Percentiles rank a stretch among this genome's conserved stretches.
These are phyloP conservation scores for Dione vanillae DNA, from an alignment of 2,888 invertebrate species.

Conservation along the genomic window DNA sequence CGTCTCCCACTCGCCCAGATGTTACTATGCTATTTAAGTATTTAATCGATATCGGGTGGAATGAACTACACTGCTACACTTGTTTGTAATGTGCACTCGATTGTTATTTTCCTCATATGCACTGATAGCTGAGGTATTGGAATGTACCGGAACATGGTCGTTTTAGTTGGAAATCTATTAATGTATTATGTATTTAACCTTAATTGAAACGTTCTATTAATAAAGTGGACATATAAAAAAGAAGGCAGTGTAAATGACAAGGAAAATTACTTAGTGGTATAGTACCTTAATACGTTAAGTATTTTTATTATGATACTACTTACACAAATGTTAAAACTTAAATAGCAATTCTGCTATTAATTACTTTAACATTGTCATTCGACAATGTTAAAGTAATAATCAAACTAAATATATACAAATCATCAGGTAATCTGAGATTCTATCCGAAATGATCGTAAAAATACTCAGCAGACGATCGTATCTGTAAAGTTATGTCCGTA, in stretches of 20 bases:
- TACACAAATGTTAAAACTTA: not conserved
- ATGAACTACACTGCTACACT: slow-evolving; percentile 45
- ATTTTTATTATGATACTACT: not conserved
- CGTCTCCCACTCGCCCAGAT: slow-evolving; percentile 45
- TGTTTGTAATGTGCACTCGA: slow-evolving; percentile 22
- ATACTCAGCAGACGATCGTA: slow-evolving; percentile 32
- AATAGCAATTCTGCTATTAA: no score
- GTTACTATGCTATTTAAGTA: slow-evolving; percentile 45
- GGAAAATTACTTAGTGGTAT: no score
- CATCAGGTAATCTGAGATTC: not conserved
- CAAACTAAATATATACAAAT: not conserved
- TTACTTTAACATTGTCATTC: no score
- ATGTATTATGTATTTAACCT: not conserved
- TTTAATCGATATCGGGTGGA: slow-evolving; percentile 52
- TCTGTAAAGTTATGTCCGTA: slow-evolving; percentile 44
- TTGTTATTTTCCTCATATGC: slow-evolving; percentile 41
- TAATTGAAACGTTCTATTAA: not conserved
- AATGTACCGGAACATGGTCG: slow-evolving; percentile 5
- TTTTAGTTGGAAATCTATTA: not conserved
- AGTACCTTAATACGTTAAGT: not conserved
- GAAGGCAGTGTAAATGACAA: not conserved
- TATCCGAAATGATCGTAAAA: slow-evolving; percentile 25
- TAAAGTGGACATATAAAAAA: not conserved
- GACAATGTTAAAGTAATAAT: slow-evolving; percentile 1
- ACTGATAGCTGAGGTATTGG: slow-evolving; percentile 24